Base-by-base conservation (phyloP, 2,113 vertebrate species). In the Caranx ignobilis region DNA sequence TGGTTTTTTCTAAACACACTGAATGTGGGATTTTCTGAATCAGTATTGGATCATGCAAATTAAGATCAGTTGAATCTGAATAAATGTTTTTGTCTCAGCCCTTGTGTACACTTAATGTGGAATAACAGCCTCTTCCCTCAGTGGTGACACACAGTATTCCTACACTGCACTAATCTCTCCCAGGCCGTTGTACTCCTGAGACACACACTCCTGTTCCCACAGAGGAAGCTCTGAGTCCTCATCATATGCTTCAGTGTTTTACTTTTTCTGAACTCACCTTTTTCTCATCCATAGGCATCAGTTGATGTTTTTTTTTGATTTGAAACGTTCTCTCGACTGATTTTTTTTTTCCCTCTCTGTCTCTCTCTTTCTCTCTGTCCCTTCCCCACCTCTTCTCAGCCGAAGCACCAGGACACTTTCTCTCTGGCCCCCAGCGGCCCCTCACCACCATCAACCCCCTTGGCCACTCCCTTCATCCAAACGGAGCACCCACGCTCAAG, bases 401-500 rank as follows among this genome's bases (percentile, higher is more conserved):
- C 89, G 56, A 94, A 94, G 84, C 91, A 92, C 81, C 93, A 94
- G 92, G 93, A 94, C 87, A 83, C 89, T 64, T 93, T 94, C 84
- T 91, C 93, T 16, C 89, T 94, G 90, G 87, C 93, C 77, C 88
- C 61, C 93, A 92, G 89, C 87, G 92, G 47, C 92, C 93, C 69
- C 93, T 94, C 84, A 91, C 91, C 83, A 84, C 93, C 88, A 94
- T 94, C 91, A 94, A 94, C 89, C 91, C 93, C 86, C 89, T 94
- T 68, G 81, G 91, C 81, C 93, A 94, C 91, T 61, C 88, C 84
- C 92, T 94, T n/a, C 93, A 94, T 87, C 91, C 93, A 7, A 94
- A 93, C 57, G 93, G 92, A 31, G 91, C 91, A 0, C 84, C 93
- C 57, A 91, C 92, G 15, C 92, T 94, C 87, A 94, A 94, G 84